Conservation (phyloP, 2,797 vertebrate genomes). For the Caiman crocodilus region DNA sequence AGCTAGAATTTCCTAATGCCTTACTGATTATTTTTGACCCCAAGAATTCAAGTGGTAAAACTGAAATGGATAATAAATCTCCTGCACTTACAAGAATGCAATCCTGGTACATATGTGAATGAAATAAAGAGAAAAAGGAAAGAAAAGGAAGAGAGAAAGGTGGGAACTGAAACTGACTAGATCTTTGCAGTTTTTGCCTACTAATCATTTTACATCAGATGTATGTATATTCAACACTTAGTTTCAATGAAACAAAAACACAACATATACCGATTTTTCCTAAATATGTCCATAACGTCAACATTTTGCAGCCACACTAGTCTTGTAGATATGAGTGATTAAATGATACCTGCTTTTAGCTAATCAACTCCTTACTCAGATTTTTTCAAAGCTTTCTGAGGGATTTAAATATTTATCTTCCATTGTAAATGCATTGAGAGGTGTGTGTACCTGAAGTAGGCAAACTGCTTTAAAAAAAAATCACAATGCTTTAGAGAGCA, state of each 20-base stretch:
- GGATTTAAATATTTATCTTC: neutral
- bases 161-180: no score
- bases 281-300: neutral
- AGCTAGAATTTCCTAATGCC: neutral
- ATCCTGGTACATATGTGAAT: neutral
- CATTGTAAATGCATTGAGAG: slow-evolving; percentile 36
- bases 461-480: neutral
- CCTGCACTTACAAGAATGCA: neutral
- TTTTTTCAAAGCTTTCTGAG: slow-evolving; percentile 19
- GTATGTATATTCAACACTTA: neutral
- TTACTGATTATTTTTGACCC: no score
- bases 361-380: neutral
- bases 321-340: neutral
- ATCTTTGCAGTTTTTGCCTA: no score
- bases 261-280: neutral
- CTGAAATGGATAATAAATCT: neutral
- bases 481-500: rapidly evolving
- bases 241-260: neutral
- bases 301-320: neutral
- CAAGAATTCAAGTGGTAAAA: neutral
- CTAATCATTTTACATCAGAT: neutral
- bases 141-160: neutral
- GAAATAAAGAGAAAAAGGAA: neutral
- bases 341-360: neutral
- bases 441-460: neutral